Percentiles rank a stretch among this genome's conserved stretches.
Conservation (phyloP, 2,113 vertebrate species). For the Phrynocephalus versicolor region DNA sequence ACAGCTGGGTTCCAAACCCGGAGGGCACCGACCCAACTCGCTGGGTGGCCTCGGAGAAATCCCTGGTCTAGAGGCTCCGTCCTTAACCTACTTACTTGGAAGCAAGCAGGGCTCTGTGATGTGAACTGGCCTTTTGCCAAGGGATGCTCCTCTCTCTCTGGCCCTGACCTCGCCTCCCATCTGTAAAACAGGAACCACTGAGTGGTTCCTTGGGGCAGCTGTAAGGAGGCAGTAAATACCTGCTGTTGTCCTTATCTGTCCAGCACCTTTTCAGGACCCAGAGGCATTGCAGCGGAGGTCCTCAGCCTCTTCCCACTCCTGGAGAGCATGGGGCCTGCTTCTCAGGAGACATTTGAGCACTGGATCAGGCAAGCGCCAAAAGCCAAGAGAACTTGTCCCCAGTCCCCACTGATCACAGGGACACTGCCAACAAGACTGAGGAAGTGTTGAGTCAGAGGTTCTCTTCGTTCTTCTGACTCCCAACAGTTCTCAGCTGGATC, state of each 20-base stretch:
- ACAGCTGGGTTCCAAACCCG: not conserved
- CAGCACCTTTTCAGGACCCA: not conserved
- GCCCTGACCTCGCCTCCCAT: not conserved
- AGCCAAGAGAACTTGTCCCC: too few species aligned
- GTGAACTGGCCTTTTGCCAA: not conserved
- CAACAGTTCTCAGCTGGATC: not conserved
- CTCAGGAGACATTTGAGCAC: not conserved
- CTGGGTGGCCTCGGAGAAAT: constrained; percentile 10
- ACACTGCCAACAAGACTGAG: not conserved
- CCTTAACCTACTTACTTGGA: not conserved
- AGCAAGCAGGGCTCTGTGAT: not conserved
- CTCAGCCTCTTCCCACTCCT: not conserved
- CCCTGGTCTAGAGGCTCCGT: not conserved
- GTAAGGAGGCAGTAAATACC: not conserved
- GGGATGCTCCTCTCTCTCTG: not conserved
- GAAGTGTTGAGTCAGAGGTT: not conserved
- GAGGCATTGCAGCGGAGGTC: not conserved
- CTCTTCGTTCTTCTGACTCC: rapidly evolving
- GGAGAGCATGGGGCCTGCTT: not conserved
- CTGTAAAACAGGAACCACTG: not conserved
- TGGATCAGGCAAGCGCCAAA: too few species aligned
- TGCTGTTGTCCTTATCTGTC: not conserved
- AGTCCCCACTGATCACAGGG: not conserved
- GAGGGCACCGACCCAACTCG: not conserved
- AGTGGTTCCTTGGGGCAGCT: not conserved